Evolutionary conservation across 2,888 invertebrate species (phyloP).

Genomic region (Timema podura): DNA sequence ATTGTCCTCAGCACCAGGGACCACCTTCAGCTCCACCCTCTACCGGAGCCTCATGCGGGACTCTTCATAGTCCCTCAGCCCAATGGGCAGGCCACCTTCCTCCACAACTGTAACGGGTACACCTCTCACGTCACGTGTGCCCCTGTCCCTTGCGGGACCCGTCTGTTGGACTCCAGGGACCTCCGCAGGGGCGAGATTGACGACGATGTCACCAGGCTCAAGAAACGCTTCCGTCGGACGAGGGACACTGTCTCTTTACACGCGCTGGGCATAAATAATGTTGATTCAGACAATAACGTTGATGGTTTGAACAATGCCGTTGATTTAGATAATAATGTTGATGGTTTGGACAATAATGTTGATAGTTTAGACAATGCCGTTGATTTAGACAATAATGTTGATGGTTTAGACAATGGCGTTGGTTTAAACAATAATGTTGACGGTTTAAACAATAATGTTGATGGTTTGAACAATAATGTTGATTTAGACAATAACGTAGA

Average conservation of each 20-base stretch:
- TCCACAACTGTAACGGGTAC: conserved; percentile 51
- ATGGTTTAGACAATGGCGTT: neutral
- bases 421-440: neutral
- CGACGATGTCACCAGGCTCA: neutral
- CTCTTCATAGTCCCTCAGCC: conserved; percentile 49
- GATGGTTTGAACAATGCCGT: neutral
- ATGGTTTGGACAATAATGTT: neutral
- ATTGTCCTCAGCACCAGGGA: neutral
- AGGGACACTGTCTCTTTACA: neutral
- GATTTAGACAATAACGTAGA: neutral
- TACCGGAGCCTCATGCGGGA: conserved; percentile 49
- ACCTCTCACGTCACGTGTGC: conserved; percentile 20
- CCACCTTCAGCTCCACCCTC: conserved; percentile 35
- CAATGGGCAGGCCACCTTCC: conserved; percentile 44
- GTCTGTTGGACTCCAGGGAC: neutral
- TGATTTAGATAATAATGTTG: neutral
- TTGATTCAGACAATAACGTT: no score
- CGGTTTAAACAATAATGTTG: neutral
- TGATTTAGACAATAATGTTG: neutral
- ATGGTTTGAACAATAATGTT: neutral
- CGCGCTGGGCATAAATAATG: no score
- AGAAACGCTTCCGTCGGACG: conserved; percentile 8
- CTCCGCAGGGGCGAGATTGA: neutral
- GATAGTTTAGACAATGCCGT: neutral
- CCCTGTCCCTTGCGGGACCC: conserved; percentile 21